phyloP scores from a whole-genome alignment of 2,888 invertebrate genomes.

The Ormyrus nitidulus region DNA sequence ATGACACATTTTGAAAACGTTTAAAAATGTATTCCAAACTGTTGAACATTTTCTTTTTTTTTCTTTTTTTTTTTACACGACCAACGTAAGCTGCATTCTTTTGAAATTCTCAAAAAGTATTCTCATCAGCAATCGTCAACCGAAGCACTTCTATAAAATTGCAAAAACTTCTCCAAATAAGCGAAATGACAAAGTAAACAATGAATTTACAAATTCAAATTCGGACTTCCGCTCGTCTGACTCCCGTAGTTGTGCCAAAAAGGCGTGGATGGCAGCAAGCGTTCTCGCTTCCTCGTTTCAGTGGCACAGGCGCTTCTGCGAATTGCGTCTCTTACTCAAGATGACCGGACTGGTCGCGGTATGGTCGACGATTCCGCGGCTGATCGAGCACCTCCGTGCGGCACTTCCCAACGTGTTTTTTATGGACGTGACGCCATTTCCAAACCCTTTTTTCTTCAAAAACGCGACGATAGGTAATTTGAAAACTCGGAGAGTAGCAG shows the following conservation, averaged over 20 bases:
- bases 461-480: slow-evolving; percentile 66
- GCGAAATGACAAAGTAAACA: neutral
- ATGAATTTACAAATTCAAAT: neutral
- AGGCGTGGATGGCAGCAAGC: slow-evolving; percentile 39
- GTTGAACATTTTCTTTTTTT: no score
- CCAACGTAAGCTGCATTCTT: no score
- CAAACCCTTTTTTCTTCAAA: slow-evolving; percentile 64
- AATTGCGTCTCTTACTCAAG: slow-evolving; percentile 11
- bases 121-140: no score
- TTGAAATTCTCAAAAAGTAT: no score
- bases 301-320: neutral
- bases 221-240: neutral
- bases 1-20: no score
- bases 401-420: slow-evolving; percentile 66
- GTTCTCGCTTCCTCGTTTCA: neutral
- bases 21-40: no score
- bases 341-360: slow-evolving; percentile 60
- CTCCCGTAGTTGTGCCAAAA: slow-evolving; percentile 16
- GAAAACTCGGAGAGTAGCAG: neutral
- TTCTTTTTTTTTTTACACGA: no score
- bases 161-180: no score
- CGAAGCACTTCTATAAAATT: no score
- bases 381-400: slow-evolving; percentile 65
- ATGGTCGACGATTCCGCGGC: slow-evolving; percentile 66
- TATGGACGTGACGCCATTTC: slow-evolving; percentile 65